phyloP scores from a whole-genome alignment of 2,113 vertebrate species.

The Sylvietta virens region DNA sequence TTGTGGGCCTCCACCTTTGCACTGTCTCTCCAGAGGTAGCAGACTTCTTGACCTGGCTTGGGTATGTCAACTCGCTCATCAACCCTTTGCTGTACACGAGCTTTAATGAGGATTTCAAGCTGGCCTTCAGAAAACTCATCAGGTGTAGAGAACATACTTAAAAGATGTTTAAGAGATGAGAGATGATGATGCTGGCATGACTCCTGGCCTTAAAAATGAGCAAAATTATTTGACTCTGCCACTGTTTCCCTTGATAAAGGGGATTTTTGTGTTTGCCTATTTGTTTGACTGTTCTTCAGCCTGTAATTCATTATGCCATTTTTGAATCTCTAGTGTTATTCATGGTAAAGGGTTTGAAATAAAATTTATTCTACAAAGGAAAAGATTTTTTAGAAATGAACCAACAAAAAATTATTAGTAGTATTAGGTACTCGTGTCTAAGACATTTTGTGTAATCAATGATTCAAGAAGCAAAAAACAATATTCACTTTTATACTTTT shows the following conservation, averaged over 20 bases:
- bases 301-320: constrained; percentile 47
- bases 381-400: constrained; percentile 30
- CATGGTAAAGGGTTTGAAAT: constrained; percentile 61
- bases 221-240: neutral
- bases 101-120: constrained; percentile 91
- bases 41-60: constrained; percentile 88
- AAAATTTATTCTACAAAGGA: constrained; percentile 57
- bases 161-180: no score
- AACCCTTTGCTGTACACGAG: constrained; percentile 91
- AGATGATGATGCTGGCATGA: neutral
- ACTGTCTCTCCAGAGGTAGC: constrained; percentile 76
- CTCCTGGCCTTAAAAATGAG: constrained; percentile 56
- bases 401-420: neutral
- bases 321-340: constrained; percentile 67
- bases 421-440: neutral
- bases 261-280: constrained; percentile 21
- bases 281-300: constrained; percentile 49
- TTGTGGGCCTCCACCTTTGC: constrained; percentile 79
- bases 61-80: constrained; percentile 89
- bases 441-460: constrained; percentile 33
- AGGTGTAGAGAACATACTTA: constrained; percentile 78
- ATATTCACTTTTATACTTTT: constrained; percentile 25
- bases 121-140: constrained; percentile 86
- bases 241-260: neutral
- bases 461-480: neutral